Percentiles rank a stretch among this genome's conserved stretches.
Evolutionary conservation across 2,113 vertebrate genomes (phyloP).

Genomic region (Atractosteus spatula): DNA sequence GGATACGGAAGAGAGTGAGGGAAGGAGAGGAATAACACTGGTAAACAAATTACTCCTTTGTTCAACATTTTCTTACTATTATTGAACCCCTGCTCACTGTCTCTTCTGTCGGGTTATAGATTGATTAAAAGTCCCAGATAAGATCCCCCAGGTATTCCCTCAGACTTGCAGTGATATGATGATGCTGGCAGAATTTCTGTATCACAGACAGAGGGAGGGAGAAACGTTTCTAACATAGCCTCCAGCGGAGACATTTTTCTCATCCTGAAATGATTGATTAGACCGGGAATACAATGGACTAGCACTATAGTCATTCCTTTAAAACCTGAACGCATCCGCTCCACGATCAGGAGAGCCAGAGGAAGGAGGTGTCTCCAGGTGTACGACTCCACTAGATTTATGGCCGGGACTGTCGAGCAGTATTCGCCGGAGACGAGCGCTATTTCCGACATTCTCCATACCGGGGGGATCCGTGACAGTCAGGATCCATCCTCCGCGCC

Average conservation of each 20-base stretch:
- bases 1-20: background rate
- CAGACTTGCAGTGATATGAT: background rate
- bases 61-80: background rate
- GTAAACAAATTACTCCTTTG: background rate
- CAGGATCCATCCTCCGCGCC: too few relatives aligned
- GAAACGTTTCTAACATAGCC: too few relatives aligned
- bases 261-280: background rate
- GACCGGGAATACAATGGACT: background rate
- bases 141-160: constrained; percentile 4
- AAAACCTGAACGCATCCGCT: background rate
- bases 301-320: background rate
- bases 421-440: too few relatives aligned
- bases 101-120: background rate
- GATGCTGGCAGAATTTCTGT: too few relatives aligned
- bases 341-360: too few relatives aligned
- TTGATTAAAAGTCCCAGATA: constrained; percentile 15
- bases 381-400: too few relatives aligned
- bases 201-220: too few relatives aligned
- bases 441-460: too few relatives aligned
- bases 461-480: too few relatives aligned
- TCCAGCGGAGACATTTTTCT: background rate
- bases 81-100: background rate
- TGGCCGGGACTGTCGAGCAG: too few relatives aligned
- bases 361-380: too few relatives aligned
- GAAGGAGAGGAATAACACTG: background rate